Evolutionary conservation across 2,888 invertebrate genomes (phyloP).

Genomic region (Pollenia griseotomentosa): DNA sequence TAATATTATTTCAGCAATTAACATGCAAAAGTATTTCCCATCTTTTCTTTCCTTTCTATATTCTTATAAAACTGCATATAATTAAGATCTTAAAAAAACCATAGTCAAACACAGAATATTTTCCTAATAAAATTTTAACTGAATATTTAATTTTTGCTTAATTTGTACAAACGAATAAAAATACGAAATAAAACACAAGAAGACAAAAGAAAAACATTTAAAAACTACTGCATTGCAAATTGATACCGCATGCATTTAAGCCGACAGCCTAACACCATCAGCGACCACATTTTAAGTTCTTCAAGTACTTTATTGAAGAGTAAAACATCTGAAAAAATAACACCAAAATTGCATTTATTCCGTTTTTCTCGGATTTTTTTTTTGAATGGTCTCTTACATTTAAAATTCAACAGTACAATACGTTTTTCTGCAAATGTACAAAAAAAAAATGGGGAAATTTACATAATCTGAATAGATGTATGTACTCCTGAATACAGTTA

Average conservation of each 20-base stretch:
- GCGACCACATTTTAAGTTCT: constrained; percentile 31
- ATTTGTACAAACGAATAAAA: constrained; percentile 58
- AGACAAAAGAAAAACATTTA: constrained; percentile 19
- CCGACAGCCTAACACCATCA: constrained; percentile 9
- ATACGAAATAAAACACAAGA: constrained; percentile 22
- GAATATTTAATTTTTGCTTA: constrained; percentile 68
- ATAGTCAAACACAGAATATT: constrained; percentile 24
- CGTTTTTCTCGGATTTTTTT: constrained; percentile 25
- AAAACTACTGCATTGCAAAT: constrained; percentile 68
- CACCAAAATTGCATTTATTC: constrained; percentile 54
- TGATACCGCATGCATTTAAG: constrained; percentile 59
- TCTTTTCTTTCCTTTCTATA: neutral
- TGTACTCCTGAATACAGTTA: constrained; percentile 9
- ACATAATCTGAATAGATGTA: constrained; percentile 55
- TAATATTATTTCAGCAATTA: too few relatives aligned
- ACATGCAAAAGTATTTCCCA: too few relatives aligned
- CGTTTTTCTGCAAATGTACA: constrained; percentile 22
- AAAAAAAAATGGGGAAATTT: constrained; percentile 47
- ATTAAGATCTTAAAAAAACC: constrained; percentile 27
- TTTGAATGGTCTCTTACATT: constrained; percentile 32
- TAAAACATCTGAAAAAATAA: constrained; percentile 45
- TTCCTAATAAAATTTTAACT: constrained; percentile 51
- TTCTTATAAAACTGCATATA: neutral
- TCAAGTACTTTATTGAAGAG: constrained; percentile 24
- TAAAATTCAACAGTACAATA: constrained; percentile 53